Evolutionary conservation across 2,888 invertebrate species (phyloP).

Genomic region (Acanthopleura granulata): DNA sequence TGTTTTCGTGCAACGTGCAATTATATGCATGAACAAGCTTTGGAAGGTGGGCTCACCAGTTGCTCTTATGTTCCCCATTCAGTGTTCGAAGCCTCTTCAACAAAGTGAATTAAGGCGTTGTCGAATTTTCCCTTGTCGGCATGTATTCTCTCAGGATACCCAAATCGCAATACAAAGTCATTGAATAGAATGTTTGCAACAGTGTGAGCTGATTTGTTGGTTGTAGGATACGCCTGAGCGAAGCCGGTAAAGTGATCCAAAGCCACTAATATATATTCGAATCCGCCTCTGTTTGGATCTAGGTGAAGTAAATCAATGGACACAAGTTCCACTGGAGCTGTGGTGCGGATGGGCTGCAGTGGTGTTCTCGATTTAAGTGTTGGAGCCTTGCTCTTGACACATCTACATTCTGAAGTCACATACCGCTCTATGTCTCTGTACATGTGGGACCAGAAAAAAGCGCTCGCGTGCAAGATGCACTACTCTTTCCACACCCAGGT

Average conservation of each 20-base stretch:
- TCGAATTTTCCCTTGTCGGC: not conserved
- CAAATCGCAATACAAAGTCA: slow-evolving; percentile 3
- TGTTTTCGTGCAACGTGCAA: not conserved
- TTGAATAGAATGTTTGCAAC: not conserved
- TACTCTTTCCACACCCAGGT: not conserved
- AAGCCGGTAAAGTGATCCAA: slow-evolving; percentile 1
- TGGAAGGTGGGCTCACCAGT: slow-evolving; percentile 2
- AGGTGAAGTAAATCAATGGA: not conserved
- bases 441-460: not conserved
- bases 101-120: not conserved
- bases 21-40: slow-evolving; percentile 5
- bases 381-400: not conserved
- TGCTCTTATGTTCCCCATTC: not conserved
- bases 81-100: no score
- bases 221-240: slow-evolving; percentile 2
- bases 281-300: not conserved
- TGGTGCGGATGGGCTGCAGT: not conserved
- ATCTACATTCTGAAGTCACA: not conserved
- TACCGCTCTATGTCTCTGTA: not conserved
- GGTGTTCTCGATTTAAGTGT: not conserved
- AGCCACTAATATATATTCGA: not conserved
- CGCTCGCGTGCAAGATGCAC: not conserved
- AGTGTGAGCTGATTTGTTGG: not conserved
- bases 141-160: not conserved
- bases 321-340: not conserved